Evolutionary conservation across 2,888 invertebrate species (phyloP), one percentile per base, ranked within the genome.

Genomic region (Ischnura elegans): DNA sequence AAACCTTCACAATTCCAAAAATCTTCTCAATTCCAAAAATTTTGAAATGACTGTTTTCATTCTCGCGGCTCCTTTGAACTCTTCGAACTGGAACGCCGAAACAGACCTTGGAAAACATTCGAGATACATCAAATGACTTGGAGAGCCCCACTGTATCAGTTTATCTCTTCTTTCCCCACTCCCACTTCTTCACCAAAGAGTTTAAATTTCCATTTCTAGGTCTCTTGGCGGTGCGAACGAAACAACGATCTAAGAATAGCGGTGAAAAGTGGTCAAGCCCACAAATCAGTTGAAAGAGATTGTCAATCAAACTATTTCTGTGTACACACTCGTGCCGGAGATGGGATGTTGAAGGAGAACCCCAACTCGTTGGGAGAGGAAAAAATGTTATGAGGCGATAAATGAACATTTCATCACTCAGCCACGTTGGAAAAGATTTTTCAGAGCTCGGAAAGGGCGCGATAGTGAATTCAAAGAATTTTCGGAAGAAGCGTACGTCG

Each of bases 231-330:
- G 36, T 10, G 76, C 4, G 76, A 76, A 76, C 76, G 76, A 76
- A 76, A 76, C 76, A 36, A 47, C 16, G 36, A 25, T 76, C 76
- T 36, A 76, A 76, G 76, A 76, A 76, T 76, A 76, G 76, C 76
- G 36, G 29, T 3, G 76, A 76, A n/a, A 76, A 76, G 76, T 76
- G 76, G 36, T 36, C 36, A 13, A 76, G 36, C 1, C 76, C 16
- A 21, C 2, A 5, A 76, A 76, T 76, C 76, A 36, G 76, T 36
- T 76, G 76, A 36, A 8, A 36, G 29, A 25, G 76, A 29, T 36
- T 76, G 76, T 76, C 76, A 76, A 13, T 76, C 76, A 76, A 76
- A 76, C 76, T 25, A 76, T 29, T 13, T 76, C 36, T 76, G 76
- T 76, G 76, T 76, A 36, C 36, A 36, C 76, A 36, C 36, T 36